Conservation (phyloP, 23 tunicate genomes). For the Botrylloides violaceus region DNA sequence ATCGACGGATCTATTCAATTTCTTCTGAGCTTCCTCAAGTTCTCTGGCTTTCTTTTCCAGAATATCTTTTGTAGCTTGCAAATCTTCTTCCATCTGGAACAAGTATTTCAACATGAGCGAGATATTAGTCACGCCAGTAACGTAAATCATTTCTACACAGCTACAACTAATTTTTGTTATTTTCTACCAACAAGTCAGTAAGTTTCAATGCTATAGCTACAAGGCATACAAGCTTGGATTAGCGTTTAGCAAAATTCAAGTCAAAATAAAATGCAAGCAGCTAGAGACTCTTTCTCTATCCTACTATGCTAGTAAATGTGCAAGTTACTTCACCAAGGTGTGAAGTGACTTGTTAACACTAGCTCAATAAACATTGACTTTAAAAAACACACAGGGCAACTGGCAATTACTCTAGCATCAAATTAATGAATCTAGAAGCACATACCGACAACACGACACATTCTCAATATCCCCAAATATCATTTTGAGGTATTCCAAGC, state of each 20-base stretch:
- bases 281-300: no score
- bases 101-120: not conserved
- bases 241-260: not conserved
- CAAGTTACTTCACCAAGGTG: no score
- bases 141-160: not conserved
- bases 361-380: no score
- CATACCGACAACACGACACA: no score
- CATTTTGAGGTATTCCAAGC: no score
- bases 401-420: no score
- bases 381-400: no score
- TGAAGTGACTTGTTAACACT: no score
- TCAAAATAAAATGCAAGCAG: not conserved
- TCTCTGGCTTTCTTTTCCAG: not conserved
- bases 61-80: conserved; percentile 6
- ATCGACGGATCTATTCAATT: conserved; percentile 1
- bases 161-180: not conserved
- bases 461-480: no score
- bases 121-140: not conserved
- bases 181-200: not conserved
- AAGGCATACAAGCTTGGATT: conserved; percentile 3
- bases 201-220: not conserved
- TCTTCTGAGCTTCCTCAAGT: conserved; percentile 19
- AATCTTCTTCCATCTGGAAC: conserved; percentile 22
- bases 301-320: no score
- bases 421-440: no score